Base-by-base conservation (phyloP, 2,888 invertebrate species). In the Trichopoda pennipes region DNA sequence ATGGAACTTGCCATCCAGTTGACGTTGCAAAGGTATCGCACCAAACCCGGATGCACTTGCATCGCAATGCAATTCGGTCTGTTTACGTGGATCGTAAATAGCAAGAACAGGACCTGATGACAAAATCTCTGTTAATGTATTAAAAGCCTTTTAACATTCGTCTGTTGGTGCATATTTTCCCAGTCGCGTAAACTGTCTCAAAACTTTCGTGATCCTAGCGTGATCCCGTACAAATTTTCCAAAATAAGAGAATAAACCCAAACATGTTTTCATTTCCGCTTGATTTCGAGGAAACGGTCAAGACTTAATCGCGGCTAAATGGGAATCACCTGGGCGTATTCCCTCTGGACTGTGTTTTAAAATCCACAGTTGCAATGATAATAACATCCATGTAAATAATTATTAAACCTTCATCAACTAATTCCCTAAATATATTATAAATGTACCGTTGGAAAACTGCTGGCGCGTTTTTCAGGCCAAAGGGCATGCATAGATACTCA, bases 121-220 rank as follows among this genome's bases (percentile, higher is more conserved):
- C 23, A 87, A 87, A 74, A 68, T 68, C 6, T 19, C 14, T 51
- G 81, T 81, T 4, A 84, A 69, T 6, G 14, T 44, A 7, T 61
- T 32, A 28, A 85, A 82, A 23, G 66, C 42, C 38, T 47, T 49
- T 32, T 73, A 21, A n/a, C 76, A 70, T n/a, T 38, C 17, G 8
- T 76, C 63, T 2, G 58, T 58, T 58, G 75, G 49, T 4, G 17
- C 10, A 16, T 49, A 64, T 49, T 47, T 35, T 3, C 64, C 76
- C 28, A 49, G 23, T 32, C 32, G 17, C 51, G 76, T 53, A 73
- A 21, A 72, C 66, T 9, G 74, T 51, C 0, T 60, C 66, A 35
- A 73, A 81, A 6, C 78, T 74, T 28, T 56, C n/a, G 47, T 49
- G 21, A 70, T 44, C 28, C 32, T 14, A 8, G 70, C 44, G 38